Evolutionary conservation across 2,113 vertebrate species (phyloP), one percentile per base, ranked within the genome.

Genomic region (Morone saxatilis): DNA sequence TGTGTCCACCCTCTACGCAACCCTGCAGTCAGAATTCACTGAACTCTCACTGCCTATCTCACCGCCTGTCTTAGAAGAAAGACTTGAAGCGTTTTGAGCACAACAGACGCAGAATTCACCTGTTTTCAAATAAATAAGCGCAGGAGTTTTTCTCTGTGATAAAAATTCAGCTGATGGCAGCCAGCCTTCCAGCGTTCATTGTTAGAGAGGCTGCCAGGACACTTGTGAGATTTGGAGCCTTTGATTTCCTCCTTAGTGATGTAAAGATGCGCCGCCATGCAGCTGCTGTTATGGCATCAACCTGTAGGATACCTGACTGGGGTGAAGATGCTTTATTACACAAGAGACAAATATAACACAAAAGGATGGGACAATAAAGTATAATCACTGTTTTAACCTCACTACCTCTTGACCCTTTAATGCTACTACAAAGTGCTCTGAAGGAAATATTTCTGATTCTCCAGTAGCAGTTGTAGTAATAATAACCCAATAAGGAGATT

Each of bases 241-340:
- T 78, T 89, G 82, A 89, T 92, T 93, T 89, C 73, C 66, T 69
- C 62, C 51, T 72, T 45, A 47, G 62, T 51, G 25, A 80, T 86
- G 31, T 51, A n/a, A 71, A 65, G 43, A 48, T 4, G n/a, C 48
- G n/a, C 40, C n/a, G 59, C 48, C n/a, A 2, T n/a, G 40, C 66
- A 66, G 56, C 87, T 76, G 83, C 84, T 83, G 71, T 71, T 80
- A 67, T 83, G 78, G 76, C 54, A 57, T 71, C 65, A 57, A 71
- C 25, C 67, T 72, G 48, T 12, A 59, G 41, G 71, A 66, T 50
- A 60, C 63, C 72, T 17, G 69, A 47, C 14, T 68, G 47, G 25
- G n/a, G 40, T 53, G n/a, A 40, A 61, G 47, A 53, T 16, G 62
- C 19, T 41, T 74, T 25, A 67, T 41, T 53, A 62, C 19, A 17